phyloP scores from a whole-genome alignment of 2,797 vertebrate species.

The Cetoscarus ocellatus region DNA sequence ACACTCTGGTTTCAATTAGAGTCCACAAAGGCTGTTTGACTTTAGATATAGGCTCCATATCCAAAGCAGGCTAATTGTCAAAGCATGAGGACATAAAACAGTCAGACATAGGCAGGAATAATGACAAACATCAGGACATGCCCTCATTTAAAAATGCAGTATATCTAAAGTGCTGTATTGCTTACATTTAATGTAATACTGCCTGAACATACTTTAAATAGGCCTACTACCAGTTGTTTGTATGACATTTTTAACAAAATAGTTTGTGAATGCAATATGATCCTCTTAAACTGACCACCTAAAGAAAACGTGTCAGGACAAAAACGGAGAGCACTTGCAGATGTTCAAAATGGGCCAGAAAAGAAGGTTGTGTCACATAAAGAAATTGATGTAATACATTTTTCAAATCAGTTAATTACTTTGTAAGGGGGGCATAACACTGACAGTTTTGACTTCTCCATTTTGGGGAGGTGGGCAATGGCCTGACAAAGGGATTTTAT shows the following conservation, averaged over 20 bases:
- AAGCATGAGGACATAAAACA: constrained; percentile 45
- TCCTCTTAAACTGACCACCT: constrained; percentile 15
- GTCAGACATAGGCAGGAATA: constrained; percentile 5
- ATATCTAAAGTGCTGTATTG: constrained; percentile 12
- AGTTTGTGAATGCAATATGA: constrained; percentile 13
- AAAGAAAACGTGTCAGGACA: constrained; percentile 34
- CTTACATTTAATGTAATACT: constrained; percentile 11
- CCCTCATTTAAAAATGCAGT: constrained; percentile 17
- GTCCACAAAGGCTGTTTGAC: constrained; percentile 52
- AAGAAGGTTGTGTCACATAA: constrained; percentile 11
- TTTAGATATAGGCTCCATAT: constrained; percentile 53
- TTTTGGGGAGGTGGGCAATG: neutral
- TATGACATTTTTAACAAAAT: constrained; percentile 12
- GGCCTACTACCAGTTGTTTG: constrained; percentile 27
- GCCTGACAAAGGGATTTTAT: too few relatives aligned
- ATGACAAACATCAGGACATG: constrained; percentile 28
- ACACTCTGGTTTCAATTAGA: constrained; percentile 76
- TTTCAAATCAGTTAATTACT: neutral
- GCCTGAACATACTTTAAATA: constrained; percentile 27
- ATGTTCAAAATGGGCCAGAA: constrained; percentile 1
- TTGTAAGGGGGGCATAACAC: neutral
- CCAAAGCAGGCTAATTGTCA: constrained; percentile 39
- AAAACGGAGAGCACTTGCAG: neutral
- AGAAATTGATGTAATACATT: neutral
- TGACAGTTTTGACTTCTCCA: neutral